These are phyloP conservation scores for Trissolcus basalis DNA, from an alignment of 1,140 invertebrate genomes.

Conservation along the genomic window DNA sequence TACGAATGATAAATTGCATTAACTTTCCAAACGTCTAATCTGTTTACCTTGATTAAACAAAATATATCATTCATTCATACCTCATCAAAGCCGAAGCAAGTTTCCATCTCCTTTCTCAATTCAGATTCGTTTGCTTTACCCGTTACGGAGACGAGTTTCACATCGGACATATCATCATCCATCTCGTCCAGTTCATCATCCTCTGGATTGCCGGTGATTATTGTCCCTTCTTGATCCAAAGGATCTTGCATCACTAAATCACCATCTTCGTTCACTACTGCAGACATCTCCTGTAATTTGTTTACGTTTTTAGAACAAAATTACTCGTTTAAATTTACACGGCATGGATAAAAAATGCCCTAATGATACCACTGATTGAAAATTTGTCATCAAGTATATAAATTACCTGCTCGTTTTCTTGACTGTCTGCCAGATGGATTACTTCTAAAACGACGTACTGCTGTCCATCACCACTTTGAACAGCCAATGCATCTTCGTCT, in stretches of 20 bases:
- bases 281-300: conserved; percentile 71
- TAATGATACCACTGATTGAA: no score
- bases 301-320: no score
- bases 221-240: conserved; percentile 68
- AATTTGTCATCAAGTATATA: no score
- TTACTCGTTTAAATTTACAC: no score
- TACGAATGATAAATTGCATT: neutral
- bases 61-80: conserved; percentile 60
- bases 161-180: conserved; percentile 67
- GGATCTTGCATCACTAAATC: conserved; percentile 75
- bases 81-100: conserved; percentile 92
- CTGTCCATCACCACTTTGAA: conserved; percentile 86
- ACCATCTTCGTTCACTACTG: conserved; percentile 73
- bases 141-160: conserved; percentile 66
- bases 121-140: conserved; percentile 73
- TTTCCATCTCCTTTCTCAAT: conserved; percentile 83
- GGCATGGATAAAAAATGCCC: no score
- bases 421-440: conserved; percentile 85
- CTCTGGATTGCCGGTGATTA: conserved; percentile 67
- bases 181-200: conserved; percentile 69
- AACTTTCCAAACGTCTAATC: neutral
- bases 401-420: conserved; percentile 73
- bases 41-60: neutral
- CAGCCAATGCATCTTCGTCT: conserved; percentile 79
- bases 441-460: conserved; percentile 92